Conservation (phyloP, 2,797 vertebrate species). For the Peromyscus melanophrys region DNA sequence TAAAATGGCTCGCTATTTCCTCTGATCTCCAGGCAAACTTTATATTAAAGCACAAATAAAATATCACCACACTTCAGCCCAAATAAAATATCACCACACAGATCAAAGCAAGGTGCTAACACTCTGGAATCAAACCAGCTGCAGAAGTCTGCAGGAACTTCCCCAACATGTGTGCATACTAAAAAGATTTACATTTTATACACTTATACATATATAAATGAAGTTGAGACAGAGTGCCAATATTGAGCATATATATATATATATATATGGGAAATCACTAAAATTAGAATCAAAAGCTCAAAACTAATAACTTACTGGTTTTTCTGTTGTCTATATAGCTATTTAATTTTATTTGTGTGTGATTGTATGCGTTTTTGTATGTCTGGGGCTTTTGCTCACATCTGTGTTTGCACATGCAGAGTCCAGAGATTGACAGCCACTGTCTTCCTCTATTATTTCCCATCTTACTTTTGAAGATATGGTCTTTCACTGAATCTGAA, state of each 20-base stretch:
- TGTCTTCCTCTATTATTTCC: not conserved
- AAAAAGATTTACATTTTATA: too few relatives aligned
- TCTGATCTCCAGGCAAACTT: too few relatives aligned
- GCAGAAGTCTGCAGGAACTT: too few relatives aligned
- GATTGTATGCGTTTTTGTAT: not conserved
- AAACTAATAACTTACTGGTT: not conserved
- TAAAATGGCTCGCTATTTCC: too few relatives aligned
- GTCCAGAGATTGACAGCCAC: not conserved
- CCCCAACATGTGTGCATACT: too few relatives aligned
- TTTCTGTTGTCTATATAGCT: not conserved
- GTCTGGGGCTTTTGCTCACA: not conserved
- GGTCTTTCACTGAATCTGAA: not conserved
- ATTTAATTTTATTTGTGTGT: not conserved
- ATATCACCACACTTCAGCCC: too few relatives aligned
- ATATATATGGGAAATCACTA: not conserved
- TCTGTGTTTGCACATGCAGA: not conserved
- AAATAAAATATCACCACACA: too few relatives aligned
- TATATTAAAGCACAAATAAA: too few relatives aligned
- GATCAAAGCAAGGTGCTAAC: too few relatives aligned
- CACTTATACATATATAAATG: not conserved
- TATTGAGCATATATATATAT: not conserved
- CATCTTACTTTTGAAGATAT: not conserved
- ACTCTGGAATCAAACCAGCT: too few relatives aligned
- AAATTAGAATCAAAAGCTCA: constrained; percentile 14
- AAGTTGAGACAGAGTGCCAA: not conserved